Percentiles rank a stretch among this genome's conserved stretches.
Evolutionary conservation across 92 coral and sea anemone species (phyloP).

Genomic region (Parazoanthus atlanticus): DNA sequence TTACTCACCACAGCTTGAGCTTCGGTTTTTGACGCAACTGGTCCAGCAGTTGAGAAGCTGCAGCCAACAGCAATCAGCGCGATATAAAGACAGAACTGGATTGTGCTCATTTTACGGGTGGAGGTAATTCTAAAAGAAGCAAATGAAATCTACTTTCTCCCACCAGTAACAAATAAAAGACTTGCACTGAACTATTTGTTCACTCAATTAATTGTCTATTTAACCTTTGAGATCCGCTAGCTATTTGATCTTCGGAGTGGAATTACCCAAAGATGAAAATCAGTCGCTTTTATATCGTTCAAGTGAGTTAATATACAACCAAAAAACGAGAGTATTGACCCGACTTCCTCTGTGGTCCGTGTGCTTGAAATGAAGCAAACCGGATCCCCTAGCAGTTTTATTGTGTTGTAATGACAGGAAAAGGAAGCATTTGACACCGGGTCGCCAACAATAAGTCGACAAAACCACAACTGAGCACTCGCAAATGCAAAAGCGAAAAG

Average conservation of each 20-base stretch:
- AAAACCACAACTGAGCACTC: not conserved
- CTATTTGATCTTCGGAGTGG: not conserved
- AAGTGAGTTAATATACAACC: slow-evolving; percentile 17
- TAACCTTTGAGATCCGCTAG: not conserved
- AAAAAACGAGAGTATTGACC: not conserved
- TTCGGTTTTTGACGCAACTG: slow-evolving; percentile 40
- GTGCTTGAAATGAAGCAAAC: not conserved
- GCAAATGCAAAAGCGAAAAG: not conserved
- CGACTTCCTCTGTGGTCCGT: not conserved
- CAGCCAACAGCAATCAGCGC: not conserved
- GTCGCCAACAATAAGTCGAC: not conserved
- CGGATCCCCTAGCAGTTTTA: slow-evolving; percentile 3
- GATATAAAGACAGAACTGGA: not conserved
- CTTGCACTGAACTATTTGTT: not conserved
- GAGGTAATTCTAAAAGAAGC: not conserved
- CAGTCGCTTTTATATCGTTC: slow-evolving; percentile 18
- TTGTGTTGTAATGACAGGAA: slow-evolving; percentile 5
- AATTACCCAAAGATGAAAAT: not conserved
- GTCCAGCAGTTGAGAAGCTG: slow-evolving; percentile 13
- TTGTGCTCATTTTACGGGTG: not conserved
- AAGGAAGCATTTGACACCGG: slow-evolving; percentile 1
- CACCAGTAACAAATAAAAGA: not conserved
- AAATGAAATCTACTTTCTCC: not conserved
- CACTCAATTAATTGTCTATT: not conserved
- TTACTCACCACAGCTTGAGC: slow-evolving; percentile 32